Conservation (phyloP, 1,140 invertebrate genomes). For the Armadillidium nasatum region DNA sequence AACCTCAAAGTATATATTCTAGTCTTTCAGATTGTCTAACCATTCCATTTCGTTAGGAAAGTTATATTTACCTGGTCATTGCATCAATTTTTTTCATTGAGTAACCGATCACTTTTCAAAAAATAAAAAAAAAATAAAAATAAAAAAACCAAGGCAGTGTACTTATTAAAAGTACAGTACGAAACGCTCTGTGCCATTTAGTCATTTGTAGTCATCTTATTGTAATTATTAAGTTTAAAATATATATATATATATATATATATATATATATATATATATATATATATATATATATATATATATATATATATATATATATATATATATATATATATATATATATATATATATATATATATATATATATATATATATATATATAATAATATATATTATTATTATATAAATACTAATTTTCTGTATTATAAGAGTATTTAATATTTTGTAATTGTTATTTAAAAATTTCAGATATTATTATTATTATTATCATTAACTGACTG, state of each 20-base stretch:
- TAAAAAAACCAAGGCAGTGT: not conserved
- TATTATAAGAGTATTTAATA: not conserved
- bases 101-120: not conserved
- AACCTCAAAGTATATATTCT: constrained; percentile 4
- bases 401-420: not conserved
- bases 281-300: constrained; percentile 20
- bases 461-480: too few species aligned
- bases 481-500: too few species aligned
- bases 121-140: too few species aligned
- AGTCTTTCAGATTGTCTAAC: constrained; percentile 5
- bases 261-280: not conserved
- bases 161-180: not conserved
- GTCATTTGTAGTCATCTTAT: not conserved
- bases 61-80: not conserved
- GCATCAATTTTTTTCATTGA: not conserved
- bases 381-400: not conserved
- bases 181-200: not conserved
- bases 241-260: constrained; percentile 19
- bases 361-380: not conserved
- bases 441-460: not conserved
- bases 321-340: constrained; percentile 16
- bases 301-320: constrained; percentile 26
- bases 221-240: not conserved
- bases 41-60: not conserved
- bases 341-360: constrained; percentile 11